Evolutionary conservation across 2,888 invertebrate genomes (phyloP), one percentile per base, ranked within the genome.

Genomic region (Ypsolopha scabrella): DNA sequence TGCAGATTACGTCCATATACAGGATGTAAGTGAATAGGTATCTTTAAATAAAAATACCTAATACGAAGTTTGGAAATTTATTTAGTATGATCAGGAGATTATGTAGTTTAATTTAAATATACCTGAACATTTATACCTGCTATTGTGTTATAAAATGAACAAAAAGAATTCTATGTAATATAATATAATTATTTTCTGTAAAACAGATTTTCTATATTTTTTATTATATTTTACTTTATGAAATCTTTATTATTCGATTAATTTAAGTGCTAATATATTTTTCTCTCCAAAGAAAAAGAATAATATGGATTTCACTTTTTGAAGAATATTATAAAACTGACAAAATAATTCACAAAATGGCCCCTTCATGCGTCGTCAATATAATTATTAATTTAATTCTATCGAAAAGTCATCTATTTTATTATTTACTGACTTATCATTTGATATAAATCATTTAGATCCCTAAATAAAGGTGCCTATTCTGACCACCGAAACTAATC

Each of bases 371-470:
- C 41, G 41, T 41, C 11, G 7, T 13, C 41, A 47, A 44, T 24
- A n/a, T 14, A 33, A 43, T 45, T 14, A 37, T 38, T 48, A 33
- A 51, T 54, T 51, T 41, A 45, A 24, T 24, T 24, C 24, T 24
- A 24, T 24, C 24, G 24, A 24, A 24, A 48, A 48, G 45, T 39
- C 50, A 50, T 39, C 13, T 48, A 48, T 34, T 51, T 38, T 14
- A 1, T 38, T 36, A 36, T 36, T n/a, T 14, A 36, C 56, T 57
- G 59, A 62, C 61, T 61, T 67, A 62, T 24, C 24, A 24, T 64
- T 67, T 60, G 67, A 67, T 65, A 60, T 61, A 65, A 67, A 67
- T 67, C 64, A 60, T 24, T 24, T 24, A 24, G 24, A 4, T 24
- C 24, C 24, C 24, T 24, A 24, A 3, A 24, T 24, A 24, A 24